Percentiles rank a stretch among this genome's conserved stretches.
Evolutionary conservation across 2,888 invertebrate species (phyloP).

Genomic region (Andrena camellia): DNA sequence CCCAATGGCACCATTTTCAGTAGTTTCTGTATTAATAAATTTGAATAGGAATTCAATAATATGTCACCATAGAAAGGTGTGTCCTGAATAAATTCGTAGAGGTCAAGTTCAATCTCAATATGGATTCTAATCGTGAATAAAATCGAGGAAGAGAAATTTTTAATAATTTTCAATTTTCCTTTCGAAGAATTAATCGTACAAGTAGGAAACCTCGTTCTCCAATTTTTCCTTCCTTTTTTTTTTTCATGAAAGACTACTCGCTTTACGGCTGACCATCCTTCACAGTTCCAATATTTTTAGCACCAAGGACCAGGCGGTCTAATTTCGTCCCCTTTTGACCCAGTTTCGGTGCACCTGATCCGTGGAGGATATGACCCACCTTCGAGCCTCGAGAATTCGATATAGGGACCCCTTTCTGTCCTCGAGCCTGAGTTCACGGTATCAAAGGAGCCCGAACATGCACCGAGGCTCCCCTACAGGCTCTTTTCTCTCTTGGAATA

Average conservation of each 20-base stretch:
- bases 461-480: neutral
- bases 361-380: constrained; percentile 15
- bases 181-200: neutral
- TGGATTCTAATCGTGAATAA: too few relatives aligned
- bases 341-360: constrained; percentile 34
- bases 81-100: too few relatives aligned
- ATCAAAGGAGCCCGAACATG: neutral
- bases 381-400: constrained; percentile 31
- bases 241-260: neutral
- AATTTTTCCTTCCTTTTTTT: neutral
- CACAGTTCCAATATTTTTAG: neutral
- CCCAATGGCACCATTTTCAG: too few relatives aligned
- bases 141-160: neutral
- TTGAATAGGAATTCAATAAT: too few relatives aligned
- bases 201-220: neutral
- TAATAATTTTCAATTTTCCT: neutral
- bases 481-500: neutral
- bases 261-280: neutral
- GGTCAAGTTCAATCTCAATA: too few relatives aligned
- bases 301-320: constrained; percentile 8
- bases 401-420: constrained; percentile 1
- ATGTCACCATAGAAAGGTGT: too few relatives aligned
- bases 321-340: constrained; percentile 44
- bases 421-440: neutral
- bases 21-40: too few relatives aligned